Evolutionary conservation across 2,888 invertebrate genomes (phyloP).

Genomic region (Latrodectus hesperus): DNA sequence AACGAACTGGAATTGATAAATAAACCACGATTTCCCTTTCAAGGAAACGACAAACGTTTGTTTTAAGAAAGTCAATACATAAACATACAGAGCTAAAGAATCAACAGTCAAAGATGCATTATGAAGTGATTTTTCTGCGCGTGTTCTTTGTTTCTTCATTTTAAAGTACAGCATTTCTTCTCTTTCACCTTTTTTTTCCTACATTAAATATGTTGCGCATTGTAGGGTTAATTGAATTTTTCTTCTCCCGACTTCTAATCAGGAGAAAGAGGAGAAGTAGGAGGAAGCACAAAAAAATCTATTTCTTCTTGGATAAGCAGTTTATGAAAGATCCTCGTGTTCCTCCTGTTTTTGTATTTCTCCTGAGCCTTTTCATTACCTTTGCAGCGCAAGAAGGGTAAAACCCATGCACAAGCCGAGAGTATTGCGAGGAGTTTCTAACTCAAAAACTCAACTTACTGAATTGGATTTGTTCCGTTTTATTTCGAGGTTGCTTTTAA

Average conservation of each 20-base stretch:
- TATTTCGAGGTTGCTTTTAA: slow-evolving; percentile 62
- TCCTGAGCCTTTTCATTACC: slow-evolving; percentile 64
- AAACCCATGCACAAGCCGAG: slow-evolving; percentile 29
- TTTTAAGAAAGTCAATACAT: slow-evolving; percentile 62
- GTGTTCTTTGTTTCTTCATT: slow-evolving; percentile 60
- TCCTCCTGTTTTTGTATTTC: slow-evolving; percentile 44
- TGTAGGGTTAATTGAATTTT: slow-evolving; percentile 68
- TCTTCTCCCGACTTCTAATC: slow-evolving; percentile 65
- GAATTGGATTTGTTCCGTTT: slow-evolving; percentile 66
- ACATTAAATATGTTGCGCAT: slow-evolving; percentile 63
- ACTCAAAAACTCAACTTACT: slow-evolving; percentile 61
- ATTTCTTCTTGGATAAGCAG: slow-evolving; percentile 58
- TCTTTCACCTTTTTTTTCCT: slow-evolving; percentile 31
- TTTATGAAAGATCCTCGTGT: slow-evolving; percentile 61
- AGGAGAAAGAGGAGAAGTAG: slow-evolving; percentile 28
- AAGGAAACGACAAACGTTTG: slow-evolving; percentile 47
- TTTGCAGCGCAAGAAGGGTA: slow-evolving; percentile 19
- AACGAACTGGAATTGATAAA: slow-evolving; percentile 43
- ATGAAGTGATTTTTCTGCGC: slow-evolving; percentile 61
- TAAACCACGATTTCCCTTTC: slow-evolving; percentile 44
- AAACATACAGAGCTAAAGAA: slow-evolving; percentile 33
- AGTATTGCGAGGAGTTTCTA: slow-evolving; percentile 31
- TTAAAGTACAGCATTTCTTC: slow-evolving; percentile 26
- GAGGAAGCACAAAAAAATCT: slow-evolving; percentile 40
- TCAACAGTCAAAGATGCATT: slow-evolving; percentile 53